phyloP scores from a whole-genome alignment of 2,888 invertebrate species.

The Dastarcus helophoroides region DNA sequence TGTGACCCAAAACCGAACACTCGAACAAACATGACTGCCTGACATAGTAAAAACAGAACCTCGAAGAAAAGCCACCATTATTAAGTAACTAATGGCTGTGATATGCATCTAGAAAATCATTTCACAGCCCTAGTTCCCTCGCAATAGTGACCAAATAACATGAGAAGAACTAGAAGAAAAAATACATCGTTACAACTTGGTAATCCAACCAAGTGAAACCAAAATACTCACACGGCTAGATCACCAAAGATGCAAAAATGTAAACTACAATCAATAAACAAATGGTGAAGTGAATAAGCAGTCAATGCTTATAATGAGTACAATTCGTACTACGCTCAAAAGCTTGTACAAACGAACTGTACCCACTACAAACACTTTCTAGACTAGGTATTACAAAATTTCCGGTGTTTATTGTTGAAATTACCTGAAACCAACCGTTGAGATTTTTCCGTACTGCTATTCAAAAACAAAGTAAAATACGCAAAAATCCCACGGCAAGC shows the following conservation, averaged over 20 bases:
- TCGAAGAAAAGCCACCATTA: slow-evolving; percentile 13
- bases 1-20: slow-evolving; percentile 33
- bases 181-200: slow-evolving; percentile 20
- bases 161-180: slow-evolving; percentile 3
- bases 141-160: slow-evolving; percentile 17
- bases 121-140: slow-evolving; percentile 34
- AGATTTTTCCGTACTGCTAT: slow-evolving; percentile 33
- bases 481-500: slow-evolving; percentile 25
- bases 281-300: slow-evolving; percentile 5
- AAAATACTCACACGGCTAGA: slow-evolving; percentile 35
- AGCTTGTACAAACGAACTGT: slow-evolving; percentile 12
- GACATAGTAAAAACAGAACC: background rate
- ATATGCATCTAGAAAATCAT: slow-evolving; percentile 29
- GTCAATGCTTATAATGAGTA: slow-evolving; percentile 15
- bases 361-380: slow-evolving; percentile 13
- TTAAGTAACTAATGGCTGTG: slow-evolving; percentile 38
- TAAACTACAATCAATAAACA: slow-evolving; percentile 7
- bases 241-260: slow-evolving; percentile 33
- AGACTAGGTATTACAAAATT: background rate
- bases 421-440: slow-evolving; percentile 20
- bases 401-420: background rate
- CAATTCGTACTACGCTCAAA: slow-evolving; percentile 15
- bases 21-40: slow-evolving; percentile 21
- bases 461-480: slow-evolving; percentile 19
- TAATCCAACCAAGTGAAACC: slow-evolving; percentile 28